Evolutionary conservation across 2,888 invertebrate genomes (phyloP), one percentile per base, ranked within the genome.

Genomic region (Drosophila helvetica): DNA sequence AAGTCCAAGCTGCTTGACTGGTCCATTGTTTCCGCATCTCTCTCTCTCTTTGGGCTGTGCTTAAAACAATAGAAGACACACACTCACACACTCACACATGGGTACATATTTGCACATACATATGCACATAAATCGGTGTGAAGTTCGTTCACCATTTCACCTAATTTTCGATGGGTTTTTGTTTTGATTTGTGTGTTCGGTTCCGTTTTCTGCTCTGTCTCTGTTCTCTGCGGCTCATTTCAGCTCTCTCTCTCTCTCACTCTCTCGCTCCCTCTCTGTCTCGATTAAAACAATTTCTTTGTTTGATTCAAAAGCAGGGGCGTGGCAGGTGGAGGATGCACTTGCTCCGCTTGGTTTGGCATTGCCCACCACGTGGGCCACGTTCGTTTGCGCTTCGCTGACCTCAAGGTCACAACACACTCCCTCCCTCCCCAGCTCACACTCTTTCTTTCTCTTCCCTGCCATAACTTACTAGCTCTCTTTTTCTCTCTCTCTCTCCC

Each of bases 91-190:
- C n/a, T n/a, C 15, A 12, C 18, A 38, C 27, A 53, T 19, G 27
- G 19, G 52, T 12, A 10, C 10, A 30, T 10, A 0, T 27, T 27
- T 27, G 9, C 33, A 33, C 33, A 33, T 1, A 33, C 0, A 12
- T 4, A 5, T 3, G 3, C 3, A 19, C 45, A n/a, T 27, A 8
- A 17, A 25, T 25, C 48, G 19, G 33, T 45, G 50, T 25, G 43
- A 64, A 81, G 80, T 84, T 81, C 80, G 81, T 81, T 82, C 77
- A 82, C 82, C 83, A 82, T 79, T 82, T 82, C 83, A 82, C 82
- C 82, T 75, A 86, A 80, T 82, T 82, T 82, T 79, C 47, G 52
- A 54, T 65, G 69, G 53, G 48, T 67, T 61, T 73, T 22, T 52
- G 33, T 51, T 52, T 68, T 66, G 61, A 73, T 70, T 70, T 65